Conservation (phyloP, 2,797 vertebrate genomes). For the Lepidocolaptes lacrymiger region DNA sequence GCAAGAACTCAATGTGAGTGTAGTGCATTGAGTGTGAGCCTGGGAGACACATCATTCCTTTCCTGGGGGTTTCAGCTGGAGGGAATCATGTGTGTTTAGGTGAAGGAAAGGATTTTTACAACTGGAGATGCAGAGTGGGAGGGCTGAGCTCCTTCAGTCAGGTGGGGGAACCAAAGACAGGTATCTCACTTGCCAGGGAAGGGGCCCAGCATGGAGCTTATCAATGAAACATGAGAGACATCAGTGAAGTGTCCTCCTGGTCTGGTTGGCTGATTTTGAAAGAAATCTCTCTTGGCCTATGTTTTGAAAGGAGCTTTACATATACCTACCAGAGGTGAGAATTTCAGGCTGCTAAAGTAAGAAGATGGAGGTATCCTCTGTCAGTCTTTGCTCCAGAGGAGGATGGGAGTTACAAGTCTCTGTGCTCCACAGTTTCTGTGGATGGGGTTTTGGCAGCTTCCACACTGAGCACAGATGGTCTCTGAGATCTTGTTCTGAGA, state of each 20-base stretch:
- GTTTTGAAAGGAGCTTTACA: neutral
- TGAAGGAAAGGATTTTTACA: neutral
- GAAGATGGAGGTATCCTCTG: neutral
- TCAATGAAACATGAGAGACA: neutral
- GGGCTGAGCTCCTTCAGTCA: neutral
- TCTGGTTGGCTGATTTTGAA: neutral
- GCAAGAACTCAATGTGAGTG: neutral
- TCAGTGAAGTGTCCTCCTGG: neutral
- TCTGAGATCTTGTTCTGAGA: constrained; percentile 24
- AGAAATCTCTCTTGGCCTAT: neutral
- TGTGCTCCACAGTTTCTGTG: neutral
- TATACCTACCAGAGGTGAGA: neutral
- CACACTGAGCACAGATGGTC: neutral
- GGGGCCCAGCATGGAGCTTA: accelerated
- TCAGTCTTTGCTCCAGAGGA: neutral
- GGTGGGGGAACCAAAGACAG: neutral
- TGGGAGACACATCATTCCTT: neutral
- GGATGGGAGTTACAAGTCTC: neutral
- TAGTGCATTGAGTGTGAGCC: neutral
- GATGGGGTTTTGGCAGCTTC: constrained; percentile 23
- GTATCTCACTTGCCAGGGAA: neutral
- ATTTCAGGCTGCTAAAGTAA: neutral
- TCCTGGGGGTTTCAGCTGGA: neutral
- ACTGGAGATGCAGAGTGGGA: neutral
- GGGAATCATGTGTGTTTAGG: neutral